phyloP scores from a whole-genome alignment of 1,140 invertebrate genomes.

The Rhyzopertha dominica region DNA sequence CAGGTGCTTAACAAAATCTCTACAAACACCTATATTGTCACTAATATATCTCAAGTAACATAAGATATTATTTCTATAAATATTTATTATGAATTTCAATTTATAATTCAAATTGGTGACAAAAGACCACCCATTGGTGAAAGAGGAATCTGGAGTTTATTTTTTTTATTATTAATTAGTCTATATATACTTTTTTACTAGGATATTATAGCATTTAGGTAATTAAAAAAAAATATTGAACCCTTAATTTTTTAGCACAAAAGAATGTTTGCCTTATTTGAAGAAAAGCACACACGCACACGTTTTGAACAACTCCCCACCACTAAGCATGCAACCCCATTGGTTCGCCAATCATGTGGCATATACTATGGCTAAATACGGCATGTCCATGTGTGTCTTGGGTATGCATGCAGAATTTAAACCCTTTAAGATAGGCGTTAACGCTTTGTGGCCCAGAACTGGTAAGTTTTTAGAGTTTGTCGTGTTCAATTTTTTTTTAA shows the following conservation, averaged over 20 bases:
- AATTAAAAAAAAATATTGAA: too few relatives aligned
- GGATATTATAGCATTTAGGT: too few relatives aligned
- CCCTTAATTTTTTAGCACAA: conserved; percentile 84
- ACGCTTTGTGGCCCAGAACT: conserved; percentile 95
- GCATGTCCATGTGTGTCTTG: conserved; percentile 98
- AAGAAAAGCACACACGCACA: conserved; percentile 88
- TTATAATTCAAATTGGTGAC: too few relatives aligned
- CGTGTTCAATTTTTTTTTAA: conserved; percentile 8
- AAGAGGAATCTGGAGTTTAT: not conserved
- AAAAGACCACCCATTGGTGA: too few relatives aligned
- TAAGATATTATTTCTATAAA: too few relatives aligned
- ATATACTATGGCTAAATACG: conserved; percentile 98
- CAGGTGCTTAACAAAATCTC: too few relatives aligned
- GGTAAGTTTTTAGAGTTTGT: conserved; percentile 51
- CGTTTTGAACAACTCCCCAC: conserved; percentile 94
- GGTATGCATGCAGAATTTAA: conserved; percentile 94
- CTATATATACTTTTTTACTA: too few relatives aligned
- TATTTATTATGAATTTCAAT: too few relatives aligned
- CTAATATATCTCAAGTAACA: too few relatives aligned
- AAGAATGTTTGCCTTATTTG: conserved; percentile 86
- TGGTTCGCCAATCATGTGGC: conserved; percentile 95
- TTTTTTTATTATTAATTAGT: not conserved
- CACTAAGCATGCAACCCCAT: conserved; percentile 79
- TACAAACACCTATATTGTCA: too few relatives aligned
- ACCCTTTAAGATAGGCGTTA: conserved; percentile 81